A percentile compares a stretch with the other conserved stretches of the same genome.
phyloP scores from a whole-genome alignment of 1,140 invertebrate genomes.

The Ruditapes philippinarum region DNA sequence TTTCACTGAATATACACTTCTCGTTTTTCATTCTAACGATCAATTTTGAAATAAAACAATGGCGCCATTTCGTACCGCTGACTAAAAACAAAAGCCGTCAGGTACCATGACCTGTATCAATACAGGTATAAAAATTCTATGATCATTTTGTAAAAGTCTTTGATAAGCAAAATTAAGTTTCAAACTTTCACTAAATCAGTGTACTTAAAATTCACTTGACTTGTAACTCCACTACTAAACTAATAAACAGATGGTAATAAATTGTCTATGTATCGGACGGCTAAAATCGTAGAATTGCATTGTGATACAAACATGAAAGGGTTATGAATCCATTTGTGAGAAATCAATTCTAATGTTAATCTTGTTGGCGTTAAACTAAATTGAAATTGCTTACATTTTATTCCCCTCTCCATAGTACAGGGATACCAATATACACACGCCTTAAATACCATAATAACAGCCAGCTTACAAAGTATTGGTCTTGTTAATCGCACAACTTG shows the following conservation, averaged over 20 bases:
- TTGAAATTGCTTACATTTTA: slow-evolving; percentile 1
- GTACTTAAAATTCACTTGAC: slow-evolving; percentile 10
- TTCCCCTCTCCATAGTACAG: neutral
- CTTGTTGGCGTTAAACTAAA: neutral
- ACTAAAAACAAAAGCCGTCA: neutral
- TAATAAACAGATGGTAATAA: neutral
- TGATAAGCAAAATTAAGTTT: slow-evolving; percentile 43
- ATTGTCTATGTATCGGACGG: neutral
- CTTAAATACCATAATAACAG: too few species aligned
- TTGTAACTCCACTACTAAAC: neutral
- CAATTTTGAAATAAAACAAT: slow-evolving; percentile 20
- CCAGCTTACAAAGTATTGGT: too few species aligned
- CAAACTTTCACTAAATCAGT: slow-evolving; percentile 27
- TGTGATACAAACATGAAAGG: slow-evolving; percentile 47
- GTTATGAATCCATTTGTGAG: neutral
- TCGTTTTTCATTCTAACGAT: slow-evolving; percentile 19
- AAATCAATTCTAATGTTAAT: neutral
- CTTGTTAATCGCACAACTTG: too few species aligned
- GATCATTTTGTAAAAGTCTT: slow-evolving; percentile 25
- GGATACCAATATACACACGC: too few species aligned
- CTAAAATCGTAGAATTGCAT: neutral
- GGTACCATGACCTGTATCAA: slow-evolving; percentile 2
- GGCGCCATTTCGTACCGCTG: slow-evolving; percentile 1
- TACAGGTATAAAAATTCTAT: neutral
- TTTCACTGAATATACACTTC: neutral